phyloP scores from a whole-genome alignment of 2,888 invertebrate genomes.

The Euzetes globulus region DNA sequence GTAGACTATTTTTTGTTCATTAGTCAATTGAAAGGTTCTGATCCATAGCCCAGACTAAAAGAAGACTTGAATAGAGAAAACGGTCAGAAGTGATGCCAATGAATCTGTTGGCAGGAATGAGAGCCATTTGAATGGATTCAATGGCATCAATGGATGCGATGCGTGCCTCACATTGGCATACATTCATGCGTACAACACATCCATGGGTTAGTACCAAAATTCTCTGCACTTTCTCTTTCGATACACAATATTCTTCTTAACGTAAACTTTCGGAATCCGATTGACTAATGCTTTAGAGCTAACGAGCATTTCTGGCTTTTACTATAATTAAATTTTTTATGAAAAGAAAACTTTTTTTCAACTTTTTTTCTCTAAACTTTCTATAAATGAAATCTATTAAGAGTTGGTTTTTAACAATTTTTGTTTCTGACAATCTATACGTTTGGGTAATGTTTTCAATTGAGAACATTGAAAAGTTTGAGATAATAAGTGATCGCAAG shows the following conservation, averaged over 20 bases:
- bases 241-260: neutral
- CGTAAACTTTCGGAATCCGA: neutral
- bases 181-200: constrained; percentile 28
- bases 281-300: constrained; percentile 22
- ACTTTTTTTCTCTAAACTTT: neutral
- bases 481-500: neutral
- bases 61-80: neutral
- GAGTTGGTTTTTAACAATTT: neutral
- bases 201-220: neutral
- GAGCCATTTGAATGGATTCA: constrained; percentile 26
- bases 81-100: constrained; percentile 23
- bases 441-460: neutral
- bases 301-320: constrained; percentile 18
- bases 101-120: neutral
- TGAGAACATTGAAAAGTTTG: neutral
- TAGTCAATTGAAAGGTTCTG: too few relatives aligned
- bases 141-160: constrained; percentile 14
- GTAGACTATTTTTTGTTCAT: too few relatives aligned
- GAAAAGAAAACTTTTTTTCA: neutral
- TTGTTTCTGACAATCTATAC: constrained; percentile 10
- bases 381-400: too few relatives aligned
- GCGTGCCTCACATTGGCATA: constrained; percentile 23
- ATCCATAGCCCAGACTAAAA: too few relatives aligned
- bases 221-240: constrained; percentile 2
- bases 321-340: constrained; percentile 27